Base-by-base conservation (phyloP, 2,888 invertebrate genomes). In the Sarcophaga caerulescens region DNA sequence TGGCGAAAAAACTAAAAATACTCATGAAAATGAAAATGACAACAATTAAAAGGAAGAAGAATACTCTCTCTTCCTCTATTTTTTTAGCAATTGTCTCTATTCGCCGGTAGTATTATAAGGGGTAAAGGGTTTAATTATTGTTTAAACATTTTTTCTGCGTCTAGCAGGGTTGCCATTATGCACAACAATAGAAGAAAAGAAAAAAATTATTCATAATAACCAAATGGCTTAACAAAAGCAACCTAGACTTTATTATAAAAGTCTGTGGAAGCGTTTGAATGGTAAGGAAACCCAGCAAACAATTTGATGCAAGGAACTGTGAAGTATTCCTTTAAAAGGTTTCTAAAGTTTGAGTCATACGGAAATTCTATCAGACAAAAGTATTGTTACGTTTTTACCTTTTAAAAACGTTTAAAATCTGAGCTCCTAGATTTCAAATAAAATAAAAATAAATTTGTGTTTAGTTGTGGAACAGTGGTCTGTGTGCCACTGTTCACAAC, bases 151-250 rank as follows among this genome's bases (percentile, higher is more conserved):
- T 76, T 80, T 68, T 59, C 44, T 47, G 62, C 68, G 79, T 76
- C 82, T 85, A 65, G 78, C 62, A 73, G 76, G 21, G 79, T 82
- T 76, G 75, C 78, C 81, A 82, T 52, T 52, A 23, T 47, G 69
- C 17, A 35, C 8, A 57, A 69, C 57, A 81, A 75, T 76, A 23
- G 65, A 65, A 79, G 57, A 65, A 23, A 57, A 79, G 6, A 52
- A 45, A 69, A 69, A 45, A 45, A 45, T 52, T 52, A 14, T 17
- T 12, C 17, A 14, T 52, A 52, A 52, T 52, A 52, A 52, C 5
- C 12, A 52, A 66, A 69, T 59, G 25, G 62, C 57, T 80, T 85
- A 73, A 85, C 85, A 85, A 82, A 79, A 83, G 76, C 79, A 63
- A 47, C 25, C 62, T 52, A 82, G 85, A 83, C 83, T 76, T 57